A percentile compares a stretch with the other conserved stretches of the same genome.
These are phyloP conservation scores for Lathamus discolor DNA, from an alignment of 2,113 vertebrate genomes.

Conservation along the genomic window DNA sequence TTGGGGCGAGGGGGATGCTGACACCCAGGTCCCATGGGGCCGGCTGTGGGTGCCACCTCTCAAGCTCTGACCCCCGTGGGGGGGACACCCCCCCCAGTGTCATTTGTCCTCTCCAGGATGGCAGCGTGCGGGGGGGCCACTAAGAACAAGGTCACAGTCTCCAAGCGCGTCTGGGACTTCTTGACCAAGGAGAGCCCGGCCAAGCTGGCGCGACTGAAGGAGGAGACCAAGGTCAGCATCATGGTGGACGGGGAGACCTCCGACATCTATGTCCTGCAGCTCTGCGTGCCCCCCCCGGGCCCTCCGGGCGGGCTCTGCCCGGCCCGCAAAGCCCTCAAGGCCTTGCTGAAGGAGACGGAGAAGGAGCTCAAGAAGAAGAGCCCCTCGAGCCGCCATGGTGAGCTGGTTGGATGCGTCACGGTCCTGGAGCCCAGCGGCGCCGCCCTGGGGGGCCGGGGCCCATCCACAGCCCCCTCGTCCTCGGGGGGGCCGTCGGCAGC, in stretches of 20 bases:
- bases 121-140: background rate
- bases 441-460: background rate
- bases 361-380: slow-evolving; percentile 76
- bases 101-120: background rate
- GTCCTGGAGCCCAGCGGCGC: slow-evolving; percentile 81
- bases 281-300: slow-evolving; percentile 69
- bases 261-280: slow-evolving; percentile 91
- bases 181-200: slow-evolving; percentile 38
- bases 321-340: slow-evolving; percentile 76
- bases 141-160: slow-evolving; percentile 27
- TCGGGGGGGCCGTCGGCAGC: slow-evolving; percentile 49
- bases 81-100: background rate
- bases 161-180: slow-evolving; percentile 30
- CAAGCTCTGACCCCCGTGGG: background rate
- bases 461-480: background rate
- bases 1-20: no score
- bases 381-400: slow-evolving; percentile 75
- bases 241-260: slow-evolving; percentile 91
- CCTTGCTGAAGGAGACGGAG: slow-evolving; percentile 73
- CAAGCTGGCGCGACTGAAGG: slow-evolving; percentile 89
- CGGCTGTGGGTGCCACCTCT: background rate
- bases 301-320: slow-evolving; percentile 71
- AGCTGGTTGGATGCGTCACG: slow-evolving; percentile 84
- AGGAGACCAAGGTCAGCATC: slow-evolving; percentile 87
- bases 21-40: background rate